Percentiles rank a stretch among this genome's conserved stretches.
These are phyloP conservation scores for Globodera rostochiensis DNA, from an alignment of 1,140 invertebrate genomes.

Conservation along the genomic window DNA sequence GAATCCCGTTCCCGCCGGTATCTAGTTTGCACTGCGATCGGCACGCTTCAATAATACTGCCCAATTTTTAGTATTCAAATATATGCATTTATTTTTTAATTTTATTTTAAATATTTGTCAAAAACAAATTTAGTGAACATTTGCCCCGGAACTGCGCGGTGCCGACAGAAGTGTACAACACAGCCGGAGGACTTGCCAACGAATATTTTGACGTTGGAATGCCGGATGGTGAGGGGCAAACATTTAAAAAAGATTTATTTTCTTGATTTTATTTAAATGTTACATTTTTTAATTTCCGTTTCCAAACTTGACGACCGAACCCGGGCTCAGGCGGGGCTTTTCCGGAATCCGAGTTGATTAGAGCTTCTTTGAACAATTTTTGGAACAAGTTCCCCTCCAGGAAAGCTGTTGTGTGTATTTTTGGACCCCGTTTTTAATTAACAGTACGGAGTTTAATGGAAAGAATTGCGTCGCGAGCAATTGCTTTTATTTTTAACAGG, in stretches of 20 bases:
- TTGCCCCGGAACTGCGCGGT: conserved; percentile 64
- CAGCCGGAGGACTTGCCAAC: conserved; percentile 61
- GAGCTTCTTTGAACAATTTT: too few relatives aligned
- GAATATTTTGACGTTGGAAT: conserved; percentile 65
- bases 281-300: too few relatives aligned
- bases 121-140: conserved; percentile 52
- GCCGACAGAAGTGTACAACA: conserved; percentile 65
- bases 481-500: conserved; percentile 72
- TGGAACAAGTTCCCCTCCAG: conserved; percentile 77
- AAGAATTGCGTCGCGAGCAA: conserved; percentile 76
- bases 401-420: neutral
- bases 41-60: conserved; percentile 63
- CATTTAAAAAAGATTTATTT: neutral
- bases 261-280: too few relatives aligned
- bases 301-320: too few relatives aligned
- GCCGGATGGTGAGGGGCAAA: conserved; percentile 45
- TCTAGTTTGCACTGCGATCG: conserved; percentile 60
- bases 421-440: neutral
- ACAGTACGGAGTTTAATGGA: conserved; percentile 79
- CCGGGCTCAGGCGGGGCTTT: too few relatives aligned
- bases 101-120: neutral
- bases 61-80: conserved; percentile 56
- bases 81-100: neutral
- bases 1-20: too few relatives aligned
- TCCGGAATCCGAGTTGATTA: too few relatives aligned